Base-by-base conservation (phyloP, 1,140 invertebrate genomes). In the Cardiocondyla obscurior region DNA sequence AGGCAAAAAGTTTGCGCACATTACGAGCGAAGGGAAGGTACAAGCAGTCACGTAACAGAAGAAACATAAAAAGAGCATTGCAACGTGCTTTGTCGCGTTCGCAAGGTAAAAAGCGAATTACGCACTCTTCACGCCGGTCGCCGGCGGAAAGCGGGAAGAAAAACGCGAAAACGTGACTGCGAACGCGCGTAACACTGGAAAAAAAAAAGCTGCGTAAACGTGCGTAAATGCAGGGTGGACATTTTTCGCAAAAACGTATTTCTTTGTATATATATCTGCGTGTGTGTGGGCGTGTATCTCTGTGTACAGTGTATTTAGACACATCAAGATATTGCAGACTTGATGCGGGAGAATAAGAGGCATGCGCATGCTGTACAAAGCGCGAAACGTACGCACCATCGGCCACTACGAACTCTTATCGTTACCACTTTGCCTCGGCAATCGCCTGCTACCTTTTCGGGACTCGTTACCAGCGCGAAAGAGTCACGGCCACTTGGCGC, bases 341-440 rank as follows among this genome's bases (percentile, higher is more conserved):
- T n/a, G 39, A 79, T 77, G 73, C 65, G 60, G 74, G 58, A 87
- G 76, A 85, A 84, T 77, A 69, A 76, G 64, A 82, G 46, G 36
- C 91, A 91, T 91, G 91, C 91, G 85, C 91, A 91, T 92, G 91
- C 91, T 86, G 83, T 74, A 60, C 67, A 86, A n/a, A 86, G 86
- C 86, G 86, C 83, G 86, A 73, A 88, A 82, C 85, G 83, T 88
- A 88, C 87, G 87, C 86, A 88, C 83, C 86, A 60, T 85, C 87
- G 85, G 85, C 81, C 85, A 87, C 83, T 88, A 81, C 55, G 67
- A 76, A 82, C 79, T 85, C 44, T 79, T 69, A 79, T 67, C 53
- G 82, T 84, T 81, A 86, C 65, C 85, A 83, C 65, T 87, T 81
- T 55, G 49, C 72, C 58, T 83, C 77, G 46, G 60, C 44, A 74